Base-by-base conservation (phyloP, 2,888 invertebrate genomes). In the Temnothorax unifasciatus region DNA sequence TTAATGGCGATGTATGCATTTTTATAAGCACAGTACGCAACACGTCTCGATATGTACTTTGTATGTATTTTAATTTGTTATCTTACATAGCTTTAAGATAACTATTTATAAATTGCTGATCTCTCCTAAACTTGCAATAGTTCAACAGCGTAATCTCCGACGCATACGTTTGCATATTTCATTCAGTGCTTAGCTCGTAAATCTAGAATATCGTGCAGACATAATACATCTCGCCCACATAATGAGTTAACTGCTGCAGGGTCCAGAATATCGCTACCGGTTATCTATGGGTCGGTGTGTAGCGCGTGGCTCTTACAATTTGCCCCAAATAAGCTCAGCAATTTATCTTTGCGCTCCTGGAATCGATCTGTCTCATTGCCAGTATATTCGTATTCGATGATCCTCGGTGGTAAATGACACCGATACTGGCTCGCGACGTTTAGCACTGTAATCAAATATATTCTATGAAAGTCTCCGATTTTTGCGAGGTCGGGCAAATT, bases 211-310 rank as follows among this genome's bases (percentile, higher is more conserved):
- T 73, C 74, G 59, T 59, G 79, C 34, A 59, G 74, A 81, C 73
- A 73, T 81, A 73, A 73, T 81, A 81, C 59, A 81, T 81, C 74
- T 73, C 47, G 74, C 59, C 79, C 47, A 59, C 73, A 81, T 81
- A 73, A 81, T 81, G 79, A 81, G 79, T 81, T 81, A 81, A 81
- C 59, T 81, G 79, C 79, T 21, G 74, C 74, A 15, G 47, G 79
- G 74, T 47, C 59, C 47, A 73, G 74, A 47, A 81, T 81, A 81
- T 81, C 79, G 73, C 47, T 47, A 47, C 73, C 47, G 57, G 57
- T 77, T 71, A 71, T 57, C 71, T 50, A 34, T 29, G 21, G 29
- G 47, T 34, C 74, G 59, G 44, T 18, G 44, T 18, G 63, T 38
- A 34, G 44, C 29, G 29, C 69, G 34, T 79, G 71, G 73, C 79